These are phyloP conservation scores for Hippopotamyrus pictus DNA, from an alignment of 2,797 vertebrate species.

Conservation along the genomic window DNA sequence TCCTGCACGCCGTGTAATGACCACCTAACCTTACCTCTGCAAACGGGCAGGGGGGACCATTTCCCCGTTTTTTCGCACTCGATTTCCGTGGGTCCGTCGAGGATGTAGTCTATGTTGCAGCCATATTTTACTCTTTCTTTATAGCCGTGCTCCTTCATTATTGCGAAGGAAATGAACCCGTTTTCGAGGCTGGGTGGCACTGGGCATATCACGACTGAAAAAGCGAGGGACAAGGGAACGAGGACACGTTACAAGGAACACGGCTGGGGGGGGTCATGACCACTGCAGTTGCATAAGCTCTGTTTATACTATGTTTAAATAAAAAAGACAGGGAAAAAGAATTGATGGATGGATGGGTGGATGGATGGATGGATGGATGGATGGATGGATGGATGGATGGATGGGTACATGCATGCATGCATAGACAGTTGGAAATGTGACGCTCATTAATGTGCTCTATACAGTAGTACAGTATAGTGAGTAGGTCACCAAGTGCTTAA, in stretches of 20 bases:
- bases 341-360: neutral
- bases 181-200: conserved; percentile 66
- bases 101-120: conserved; percentile 61
- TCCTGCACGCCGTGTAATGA: neutral
- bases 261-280: neutral
- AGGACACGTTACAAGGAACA: neutral
- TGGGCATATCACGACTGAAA: conserved; percentile 70
- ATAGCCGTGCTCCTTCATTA: conserved; percentile 63
- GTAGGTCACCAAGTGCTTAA: neutral
- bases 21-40: conserved; percentile 62
- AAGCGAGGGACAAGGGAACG: neutral
- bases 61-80: conserved; percentile 68
- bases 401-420: neutral
- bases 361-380: too few relatives aligned
- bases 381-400: neutral
- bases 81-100: conserved; percentile 66
- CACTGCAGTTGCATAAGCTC: neutral
- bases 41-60: conserved; percentile 74
- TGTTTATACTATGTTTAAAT: neutral
- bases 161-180: conserved; percentile 71
- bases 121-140: conserved; percentile 72
- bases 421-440: neutral
- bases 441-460: neutral
- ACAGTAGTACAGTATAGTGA: neutral
- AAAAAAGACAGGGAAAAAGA: neutral